Conservation (phyloP, 2,888 invertebrate species). For the Stenotaenia linearis region DNA sequence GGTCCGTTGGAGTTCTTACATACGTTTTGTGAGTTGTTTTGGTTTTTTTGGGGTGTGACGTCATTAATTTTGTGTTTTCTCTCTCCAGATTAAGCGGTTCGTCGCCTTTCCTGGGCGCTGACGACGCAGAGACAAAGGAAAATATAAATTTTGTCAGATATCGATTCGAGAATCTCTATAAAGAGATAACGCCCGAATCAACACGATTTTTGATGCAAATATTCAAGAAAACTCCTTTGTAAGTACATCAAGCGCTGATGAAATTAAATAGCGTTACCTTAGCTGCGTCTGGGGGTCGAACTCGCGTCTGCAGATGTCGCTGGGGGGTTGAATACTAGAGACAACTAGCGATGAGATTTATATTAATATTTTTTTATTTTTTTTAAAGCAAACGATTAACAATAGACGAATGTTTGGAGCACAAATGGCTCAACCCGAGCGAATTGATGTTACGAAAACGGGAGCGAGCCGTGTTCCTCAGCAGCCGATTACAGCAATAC, state of each 20-base stretch:
- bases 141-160: conserved; percentile 89
- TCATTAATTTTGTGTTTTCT: too few relatives aligned
- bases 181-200: conserved; percentile 88
- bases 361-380: conserved; percentile 33
- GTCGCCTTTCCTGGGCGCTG: conserved; percentile 80
- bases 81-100: conserved; percentile 73
- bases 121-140: conserved; percentile 76
- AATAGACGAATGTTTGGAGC: conserved; percentile 90
- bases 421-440: conserved; percentile 88
- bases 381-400: conserved; percentile 78
- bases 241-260: conserved; percentile 46
- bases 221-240: conserved; percentile 89
- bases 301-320: neutral
- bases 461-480: conserved; percentile 78
- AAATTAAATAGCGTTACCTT: neutral
- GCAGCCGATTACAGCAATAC: conserved; percentile 64
- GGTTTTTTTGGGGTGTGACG: conserved; percentile 17
- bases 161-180: conserved; percentile 87
- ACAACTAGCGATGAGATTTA: neutral
- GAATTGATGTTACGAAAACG: conserved; percentile 90
- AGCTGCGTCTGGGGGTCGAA: too few relatives aligned
- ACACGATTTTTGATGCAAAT: conserved; percentile 90
- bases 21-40: conserved; percentile 61
- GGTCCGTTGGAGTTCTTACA: conserved; percentile 87
- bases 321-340: neutral